phyloP scores from a whole-genome alignment of 2,797 vertebrate genomes.

The Lagorchestes hirsutus region DNA sequence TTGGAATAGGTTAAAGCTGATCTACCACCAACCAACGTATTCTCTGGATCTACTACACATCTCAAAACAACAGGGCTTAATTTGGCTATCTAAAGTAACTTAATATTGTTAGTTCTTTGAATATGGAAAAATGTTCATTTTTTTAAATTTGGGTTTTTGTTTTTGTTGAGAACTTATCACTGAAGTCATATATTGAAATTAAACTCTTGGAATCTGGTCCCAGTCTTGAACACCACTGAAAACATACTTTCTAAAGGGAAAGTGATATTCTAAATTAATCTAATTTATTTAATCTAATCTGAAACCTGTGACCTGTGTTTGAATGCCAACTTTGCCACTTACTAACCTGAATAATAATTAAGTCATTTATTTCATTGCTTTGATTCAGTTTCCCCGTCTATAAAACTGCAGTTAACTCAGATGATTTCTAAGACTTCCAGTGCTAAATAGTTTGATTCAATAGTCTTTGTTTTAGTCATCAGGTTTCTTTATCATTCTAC shows the following conservation, averaged over 20 bases:
- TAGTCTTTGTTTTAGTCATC: neutral
- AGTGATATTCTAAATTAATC: neutral
- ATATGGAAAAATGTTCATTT: neutral
- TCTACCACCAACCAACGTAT: neutral
- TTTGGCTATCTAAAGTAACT: neutral
- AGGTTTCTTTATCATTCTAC: neutral
- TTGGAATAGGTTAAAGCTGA: too few relatives aligned
- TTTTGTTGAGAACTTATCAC: neutral
- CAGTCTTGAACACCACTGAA: neutral
- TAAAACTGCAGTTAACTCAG: neutral
- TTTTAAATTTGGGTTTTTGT: neutral
- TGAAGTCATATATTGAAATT: neutral
- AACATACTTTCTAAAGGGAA: neutral
- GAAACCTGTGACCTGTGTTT: neutral
- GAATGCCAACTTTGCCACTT: neutral
- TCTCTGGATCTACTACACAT: neutral
- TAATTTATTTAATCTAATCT: neutral
- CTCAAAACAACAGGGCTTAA: neutral
- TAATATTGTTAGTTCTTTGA: neutral
- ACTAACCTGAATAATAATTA: neutral
- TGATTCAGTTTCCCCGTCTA: neutral
- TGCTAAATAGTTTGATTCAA: neutral
- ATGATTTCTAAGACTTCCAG: neutral
- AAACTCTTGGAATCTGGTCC: neutral
- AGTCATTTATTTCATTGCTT: neutral